A percentile compares a stretch with the other conserved stretches of the same genome.
Evolutionary conservation across 1,140 invertebrate species (phyloP).

Genomic region (Centruroides sculpturatus): DNA sequence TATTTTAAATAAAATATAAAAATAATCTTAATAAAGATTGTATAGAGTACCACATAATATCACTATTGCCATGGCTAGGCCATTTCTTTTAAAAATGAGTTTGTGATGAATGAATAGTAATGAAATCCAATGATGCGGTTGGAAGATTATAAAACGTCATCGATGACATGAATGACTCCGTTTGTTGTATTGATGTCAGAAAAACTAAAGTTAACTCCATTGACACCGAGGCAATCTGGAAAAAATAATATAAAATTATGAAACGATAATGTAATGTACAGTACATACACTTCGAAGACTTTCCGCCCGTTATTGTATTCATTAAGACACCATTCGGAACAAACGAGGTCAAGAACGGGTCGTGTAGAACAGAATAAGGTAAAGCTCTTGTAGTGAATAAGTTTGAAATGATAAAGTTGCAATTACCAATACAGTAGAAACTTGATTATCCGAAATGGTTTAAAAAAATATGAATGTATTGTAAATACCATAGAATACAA

Average conservation of each 20-base stretch:
- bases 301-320: background rate
- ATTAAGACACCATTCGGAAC: background rate
- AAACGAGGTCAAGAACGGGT: background rate
- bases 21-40: no score
- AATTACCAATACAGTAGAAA: no score
- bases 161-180: slow-evolving; percentile 10
- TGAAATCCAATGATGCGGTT: background rate
- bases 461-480: no score
- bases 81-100: no score
- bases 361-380: background rate
- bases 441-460: background rate
- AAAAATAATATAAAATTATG: background rate
- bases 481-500: no score
- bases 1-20: no score
- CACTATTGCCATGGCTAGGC: no score
- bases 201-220: slow-evolving; percentile 1
- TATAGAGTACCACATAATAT: no score
- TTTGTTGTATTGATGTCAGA: slow-evolving; percentile 8
- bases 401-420: no score
- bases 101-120: no score
- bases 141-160: background rate
- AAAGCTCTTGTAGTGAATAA: no score
- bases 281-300: background rate
- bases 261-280: background rate
- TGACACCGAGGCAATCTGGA: slow-evolving; percentile 5